Evolutionary conservation across 2,888 invertebrate species (phyloP).

Genomic region (Monopis laevigella): DNA sequence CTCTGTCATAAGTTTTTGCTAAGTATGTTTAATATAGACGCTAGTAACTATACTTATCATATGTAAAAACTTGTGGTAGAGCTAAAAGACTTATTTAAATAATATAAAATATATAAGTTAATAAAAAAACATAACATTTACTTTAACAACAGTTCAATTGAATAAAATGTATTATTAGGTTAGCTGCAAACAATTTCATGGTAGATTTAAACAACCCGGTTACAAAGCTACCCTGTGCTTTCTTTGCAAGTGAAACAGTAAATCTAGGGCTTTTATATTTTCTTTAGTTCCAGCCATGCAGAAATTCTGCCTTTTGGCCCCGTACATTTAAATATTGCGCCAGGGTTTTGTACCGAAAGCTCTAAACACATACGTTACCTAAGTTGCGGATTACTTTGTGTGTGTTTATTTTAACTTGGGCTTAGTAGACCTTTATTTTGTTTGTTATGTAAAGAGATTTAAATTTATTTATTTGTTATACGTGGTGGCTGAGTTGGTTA

Average conservation of each 20-base stretch:
- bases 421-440: neutral
- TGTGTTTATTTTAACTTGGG: constrained; percentile 6
- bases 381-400: constrained; percentile 24
- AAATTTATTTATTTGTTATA: too few relatives aligned
- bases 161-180: too few relatives aligned
- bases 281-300: constrained; percentile 34
- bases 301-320: constrained; percentile 41
- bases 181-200: too few relatives aligned
- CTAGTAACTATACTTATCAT: too few relatives aligned
- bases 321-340: constrained; percentile 55
- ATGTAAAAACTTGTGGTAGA: too few relatives aligned
- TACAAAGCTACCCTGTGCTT: constrained; percentile 9
- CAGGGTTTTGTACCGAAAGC: constrained; percentile 49
- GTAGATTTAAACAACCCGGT: constrained; percentile 6
- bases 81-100: too few relatives aligned
- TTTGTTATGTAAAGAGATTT: neutral
- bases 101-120: too few relatives aligned
- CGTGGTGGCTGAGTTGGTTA: too few relatives aligned
- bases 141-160: too few relatives aligned
- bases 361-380: constrained; percentile 37
- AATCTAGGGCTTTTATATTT: constrained; percentile 44
- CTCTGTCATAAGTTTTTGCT: too few relatives aligned
- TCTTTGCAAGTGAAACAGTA: constrained; percentile 28
- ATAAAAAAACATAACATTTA: too few relatives aligned
- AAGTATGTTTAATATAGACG: too few relatives aligned